A percentile compares a stretch with the other conserved stretches of the same genome.
Evolutionary conservation across 2,797 vertebrate genomes (phyloP).

Genomic region (Hemitrygon akajei): DNA sequence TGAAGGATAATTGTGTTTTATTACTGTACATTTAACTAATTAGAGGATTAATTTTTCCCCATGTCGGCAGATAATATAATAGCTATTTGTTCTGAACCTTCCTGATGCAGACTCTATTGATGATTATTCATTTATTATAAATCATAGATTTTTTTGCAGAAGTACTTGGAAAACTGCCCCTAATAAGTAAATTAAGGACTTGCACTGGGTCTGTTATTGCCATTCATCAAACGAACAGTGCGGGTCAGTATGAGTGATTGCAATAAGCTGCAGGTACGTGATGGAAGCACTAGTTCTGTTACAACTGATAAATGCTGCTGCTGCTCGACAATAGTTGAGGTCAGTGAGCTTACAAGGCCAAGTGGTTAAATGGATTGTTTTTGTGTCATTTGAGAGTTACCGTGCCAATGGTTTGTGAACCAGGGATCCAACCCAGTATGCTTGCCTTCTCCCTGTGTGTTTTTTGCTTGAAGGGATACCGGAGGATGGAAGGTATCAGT

Average conservation of each 20-base stretch:
- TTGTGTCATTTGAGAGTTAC: background rate
- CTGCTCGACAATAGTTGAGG: background rate
- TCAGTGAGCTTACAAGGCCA: background rate
- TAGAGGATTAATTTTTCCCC: slow-evolving; percentile 22
- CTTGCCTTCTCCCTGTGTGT: background rate
- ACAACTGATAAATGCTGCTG: background rate
- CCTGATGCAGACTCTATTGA: background rate
- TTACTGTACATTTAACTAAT: slow-evolving; percentile 26
- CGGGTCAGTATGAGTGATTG: background rate
- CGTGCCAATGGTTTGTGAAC: background rate
- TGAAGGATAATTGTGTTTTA: slow-evolving; percentile 28
- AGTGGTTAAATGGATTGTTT: background rate
- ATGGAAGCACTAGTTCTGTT: background rate
- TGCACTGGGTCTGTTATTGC: background rate
- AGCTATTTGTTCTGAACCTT: slow-evolving; percentile 27
- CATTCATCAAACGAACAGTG: slow-evolving; percentile 19
- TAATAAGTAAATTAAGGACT: slow-evolving; percentile 3
- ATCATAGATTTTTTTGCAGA: background rate
- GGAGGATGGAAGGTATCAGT: background rate
- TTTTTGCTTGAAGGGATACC: background rate
- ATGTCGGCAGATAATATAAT: slow-evolving; percentile 22
- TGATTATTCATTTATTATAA: slow-evolving; percentile 35
- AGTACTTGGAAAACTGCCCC: slow-evolving; percentile 1
- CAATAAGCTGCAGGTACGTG: background rate
- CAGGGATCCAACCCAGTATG: background rate